Evolutionary conservation across 2,113 vertebrate species (phyloP), one percentile per base, ranked within the genome.

Genomic region (Machaerirhynchus nigripectus): DNA sequence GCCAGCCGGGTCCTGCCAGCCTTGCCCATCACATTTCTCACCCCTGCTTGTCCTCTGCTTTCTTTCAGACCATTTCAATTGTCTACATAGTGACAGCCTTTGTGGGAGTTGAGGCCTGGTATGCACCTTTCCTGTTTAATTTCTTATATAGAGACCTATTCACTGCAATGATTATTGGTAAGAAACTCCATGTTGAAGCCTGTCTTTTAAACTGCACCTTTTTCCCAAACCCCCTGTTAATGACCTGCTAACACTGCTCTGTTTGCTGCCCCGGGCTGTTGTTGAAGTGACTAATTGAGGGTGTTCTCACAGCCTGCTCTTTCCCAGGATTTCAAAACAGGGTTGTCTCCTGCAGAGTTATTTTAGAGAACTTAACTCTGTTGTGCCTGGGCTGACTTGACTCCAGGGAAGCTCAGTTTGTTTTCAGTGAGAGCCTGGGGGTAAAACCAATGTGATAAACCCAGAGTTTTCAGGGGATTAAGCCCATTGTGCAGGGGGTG

Each of bases 21-120:
- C 33, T 40, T 24, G 26, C 47, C 67, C 73, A 21, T 22, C 60
- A 6, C 63, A 10, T 61, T 46, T 16, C 93, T 98, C 95, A 97
- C 17, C 1, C 83, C 39, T 73, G 17, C 84, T 19, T 91, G 73
- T 93, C 94, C 87, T 97, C 37, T 93, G 77, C 87, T 98, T 96
- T 85, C 90, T 88, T 98, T 95, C 97, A 99, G 99, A 99, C 99
- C 80, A 99, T 99, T 97, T 99, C 99, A 44, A 90, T 99, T 28
- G 99, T 99, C 95, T 99, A 99, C 98, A 97, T 99, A 96, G 97
- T 99, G 96, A 99, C 99, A 46, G 98, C 99, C 15, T 96, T 99
- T 95, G 99, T 99, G 49, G 99, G 99, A 69, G 99, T 99, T 86
- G 99, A 99, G 97, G 99, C 98, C 74, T 99, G 99, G 99, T 99